Base-by-base conservation (phyloP, 2,888 invertebrate genomes). In the Sphaerophoria rueppellii region DNA sequence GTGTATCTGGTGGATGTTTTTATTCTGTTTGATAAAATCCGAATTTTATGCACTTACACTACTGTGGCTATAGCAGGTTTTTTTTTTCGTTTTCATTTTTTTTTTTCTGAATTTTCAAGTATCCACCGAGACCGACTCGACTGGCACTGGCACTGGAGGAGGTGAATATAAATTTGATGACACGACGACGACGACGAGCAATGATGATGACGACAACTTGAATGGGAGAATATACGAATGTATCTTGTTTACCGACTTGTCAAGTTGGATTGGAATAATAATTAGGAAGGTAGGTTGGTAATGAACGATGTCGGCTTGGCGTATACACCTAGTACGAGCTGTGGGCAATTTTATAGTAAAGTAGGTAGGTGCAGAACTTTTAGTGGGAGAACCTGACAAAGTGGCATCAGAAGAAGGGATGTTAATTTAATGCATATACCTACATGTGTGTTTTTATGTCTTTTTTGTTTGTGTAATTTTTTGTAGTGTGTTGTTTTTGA, bases 191-290 rank as follows among this genome's bases (percentile, higher is more conserved):
- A 34, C 55, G 65, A 58, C 58, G 58, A 52, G 40, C n/a, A 37
- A 11, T 14, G 63, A 40, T 37, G 57, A 67, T 55, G 60, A 32
- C 34, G 14, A 67, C 37, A 43, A 43, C 9, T 43, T 76, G 72
- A 85, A 85, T 85, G 76, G 81, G 57, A 52, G 72, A 58, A 54
- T 72, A 77, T 43, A 81, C 50, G 40, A 40, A 67, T 67, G 67
- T 81, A 81, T 81, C 73, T 81, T 81, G 85, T 81, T 85, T 77
- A 73, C 85, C 61, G 76, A 81, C 76, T 80, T 85, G 81, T 85
- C 76, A 85, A 77, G 85, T 77, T 85, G 73, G 81, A 81, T 77
- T 85, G 73, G 81, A 81, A 81, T 85, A 85, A 85, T 85, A 80
- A 76, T 81, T 65, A 67, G 55, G 43, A 55, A 55, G 69, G 55